Conservation (phyloP, 1,140 invertebrate species). For the Temnothorax nylanderi region DNA sequence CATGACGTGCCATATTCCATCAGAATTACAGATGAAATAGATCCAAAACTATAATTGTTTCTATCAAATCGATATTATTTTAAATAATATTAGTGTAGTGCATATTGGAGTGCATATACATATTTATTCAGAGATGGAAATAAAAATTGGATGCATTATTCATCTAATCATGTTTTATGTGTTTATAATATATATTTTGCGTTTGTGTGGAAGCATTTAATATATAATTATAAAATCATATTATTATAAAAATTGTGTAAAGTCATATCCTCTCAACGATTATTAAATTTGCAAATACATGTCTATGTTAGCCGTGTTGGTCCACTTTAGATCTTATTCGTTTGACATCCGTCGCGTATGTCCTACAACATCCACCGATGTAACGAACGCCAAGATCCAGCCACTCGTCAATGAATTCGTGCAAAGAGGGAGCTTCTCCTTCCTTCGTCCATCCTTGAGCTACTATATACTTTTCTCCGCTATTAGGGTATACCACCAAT, state of each 20-base stretch:
- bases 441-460: conserved; percentile 87
- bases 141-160: background rate
- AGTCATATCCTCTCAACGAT: background rate
- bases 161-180: background rate
- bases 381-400: conserved; percentile 89
- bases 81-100: background rate
- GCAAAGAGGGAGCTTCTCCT: conserved; percentile 85
- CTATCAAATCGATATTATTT: background rate
- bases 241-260: background rate
- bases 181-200: background rate
- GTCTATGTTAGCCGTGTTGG: background rate
- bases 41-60: conserved; percentile 25
- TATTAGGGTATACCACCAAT: conserved; percentile 91
- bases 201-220: background rate
- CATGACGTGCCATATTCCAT: conserved; percentile 89
- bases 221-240: background rate
- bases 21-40: conserved; percentile 85
- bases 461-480: conserved; percentile 88
- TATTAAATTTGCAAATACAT: background rate
- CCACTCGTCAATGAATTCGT: conserved; percentile 89
- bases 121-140: conserved; percentile 1
- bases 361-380: conserved; percentile 93
- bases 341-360: conserved; percentile 88
- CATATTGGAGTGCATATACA: background rate
- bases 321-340: conserved; percentile 84